These are phyloP conservation scores for Zaprionus camerounensis DNA, from an alignment of 1,140 invertebrate genomes.

Conservation along the genomic window DNA sequence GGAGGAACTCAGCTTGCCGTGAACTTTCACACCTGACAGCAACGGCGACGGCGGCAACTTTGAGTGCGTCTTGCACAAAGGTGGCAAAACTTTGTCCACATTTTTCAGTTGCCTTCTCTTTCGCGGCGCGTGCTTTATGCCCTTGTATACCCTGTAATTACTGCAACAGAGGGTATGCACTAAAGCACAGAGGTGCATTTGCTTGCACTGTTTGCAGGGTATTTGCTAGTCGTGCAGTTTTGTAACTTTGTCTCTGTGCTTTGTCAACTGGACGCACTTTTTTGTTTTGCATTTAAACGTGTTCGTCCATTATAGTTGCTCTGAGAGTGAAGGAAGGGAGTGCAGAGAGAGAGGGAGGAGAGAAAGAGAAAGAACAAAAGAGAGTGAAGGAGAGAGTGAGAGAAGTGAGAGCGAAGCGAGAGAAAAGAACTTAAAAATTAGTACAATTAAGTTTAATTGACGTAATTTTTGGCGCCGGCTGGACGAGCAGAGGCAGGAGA, in stretches of 20 bases:
- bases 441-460: conserved; percentile 80
- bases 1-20: conserved; percentile 41
- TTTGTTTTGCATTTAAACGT: conserved; percentile 66
- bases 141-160: not conserved
- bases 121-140: not conserved
- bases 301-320: conserved; percentile 15
- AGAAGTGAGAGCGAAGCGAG: conserved; percentile 1
- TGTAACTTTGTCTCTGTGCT: conserved; percentile 21
- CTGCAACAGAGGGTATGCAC: not conserved
- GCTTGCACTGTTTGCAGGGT: not conserved
- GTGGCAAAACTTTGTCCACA: conserved; percentile 61
- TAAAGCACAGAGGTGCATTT: not conserved
- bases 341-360: conserved; percentile 7
- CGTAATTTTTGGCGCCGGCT: conserved; percentile 69
- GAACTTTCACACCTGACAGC: conserved; percentile 64
- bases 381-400: not conserved
- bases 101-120: conserved; percentile 19
- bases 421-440: conserved; percentile 63
- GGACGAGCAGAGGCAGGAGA: not conserved
- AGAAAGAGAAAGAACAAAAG: not conserved
- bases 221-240: conserved; percentile 24
- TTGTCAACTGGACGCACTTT: conserved; percentile 72
- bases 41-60: conserved; percentile 39
- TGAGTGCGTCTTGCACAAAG: conserved; percentile 60
- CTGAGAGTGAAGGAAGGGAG: not conserved